phyloP scores from a whole-genome alignment of 2,113 vertebrate genomes.

The Dromaius novaehollandiae region DNA sequence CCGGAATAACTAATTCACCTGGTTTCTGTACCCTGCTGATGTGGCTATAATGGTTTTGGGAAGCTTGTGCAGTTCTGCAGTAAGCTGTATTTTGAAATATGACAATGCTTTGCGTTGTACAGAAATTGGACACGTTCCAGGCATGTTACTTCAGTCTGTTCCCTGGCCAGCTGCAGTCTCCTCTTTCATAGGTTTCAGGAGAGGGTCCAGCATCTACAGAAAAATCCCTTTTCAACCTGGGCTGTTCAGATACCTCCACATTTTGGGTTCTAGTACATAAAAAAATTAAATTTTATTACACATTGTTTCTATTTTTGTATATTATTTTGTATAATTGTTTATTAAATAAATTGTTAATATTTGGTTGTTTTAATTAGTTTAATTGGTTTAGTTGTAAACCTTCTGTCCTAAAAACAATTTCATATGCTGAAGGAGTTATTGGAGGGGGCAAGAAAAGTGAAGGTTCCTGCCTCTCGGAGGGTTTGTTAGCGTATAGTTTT shows the following conservation, averaged over 20 bases:
- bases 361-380: background rate
- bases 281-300: background rate
- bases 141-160: background rate
- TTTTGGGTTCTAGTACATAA: background rate
- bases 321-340: background rate
- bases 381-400: background rate
- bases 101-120: background rate
- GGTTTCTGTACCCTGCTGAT: background rate
- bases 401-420: background rate
- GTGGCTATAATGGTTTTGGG: background rate
- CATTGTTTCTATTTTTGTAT: background rate
- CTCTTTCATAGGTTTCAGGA: background rate
- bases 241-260: background rate
- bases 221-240: background rate
- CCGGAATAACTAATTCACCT: background rate
- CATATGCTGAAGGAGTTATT: background rate
- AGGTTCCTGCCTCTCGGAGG: background rate
- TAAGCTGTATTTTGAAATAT: conserved; percentile 3
- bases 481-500: background rate
- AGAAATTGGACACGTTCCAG: background rate
- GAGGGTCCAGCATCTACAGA: background rate
- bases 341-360: background rate
- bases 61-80: background rate
- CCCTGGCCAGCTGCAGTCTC: background rate
- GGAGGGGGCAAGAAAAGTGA: background rate